Conservation (phyloP, 2,888 invertebrate species). For the Cecidostiba fungosa region DNA sequence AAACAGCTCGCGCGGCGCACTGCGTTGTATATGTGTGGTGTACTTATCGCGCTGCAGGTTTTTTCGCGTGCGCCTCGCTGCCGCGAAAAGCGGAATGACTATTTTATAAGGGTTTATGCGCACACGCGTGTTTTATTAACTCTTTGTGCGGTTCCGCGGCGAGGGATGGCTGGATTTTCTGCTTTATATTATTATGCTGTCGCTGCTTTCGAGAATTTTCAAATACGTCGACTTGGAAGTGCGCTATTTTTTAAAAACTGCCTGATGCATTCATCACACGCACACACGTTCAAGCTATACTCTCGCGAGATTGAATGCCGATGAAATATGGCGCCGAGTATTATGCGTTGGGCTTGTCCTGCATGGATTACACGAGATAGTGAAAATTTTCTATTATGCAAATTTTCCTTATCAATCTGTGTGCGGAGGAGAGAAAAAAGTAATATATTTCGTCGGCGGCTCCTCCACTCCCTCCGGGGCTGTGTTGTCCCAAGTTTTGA, state of each 20-base stretch:
- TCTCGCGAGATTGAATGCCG: background rate
- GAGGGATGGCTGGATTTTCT: background rate
- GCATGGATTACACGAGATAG: background rate
- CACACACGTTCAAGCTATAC: background rate
- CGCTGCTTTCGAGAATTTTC: background rate
- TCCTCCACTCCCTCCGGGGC: background rate
- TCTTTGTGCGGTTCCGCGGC: background rate
- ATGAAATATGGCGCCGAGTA: conserved; percentile 16
- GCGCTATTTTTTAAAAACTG: background rate
- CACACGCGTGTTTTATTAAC: background rate
- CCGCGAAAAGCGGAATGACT: background rate
- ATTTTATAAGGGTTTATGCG: background rate
- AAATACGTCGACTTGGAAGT: background rate
- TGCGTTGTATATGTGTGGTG: background rate
- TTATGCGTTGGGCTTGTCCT: background rate
- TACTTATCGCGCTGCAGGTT: conserved; percentile 28
- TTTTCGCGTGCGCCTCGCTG: background rate
- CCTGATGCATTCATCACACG: background rate
- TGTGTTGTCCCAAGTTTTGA: conserved; percentile 44
- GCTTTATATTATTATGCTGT: background rate
- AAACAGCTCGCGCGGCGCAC: conserved; percentile 33
- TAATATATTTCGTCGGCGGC: conserved; percentile 40
- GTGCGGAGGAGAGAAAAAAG: conserved; percentile 27
- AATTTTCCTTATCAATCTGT: conserved; percentile 54
- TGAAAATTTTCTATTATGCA: conserved; percentile 45